phyloP scores from a whole-genome alignment of 2,888 invertebrate genomes.

The Drosophila kanekoi region DNA sequence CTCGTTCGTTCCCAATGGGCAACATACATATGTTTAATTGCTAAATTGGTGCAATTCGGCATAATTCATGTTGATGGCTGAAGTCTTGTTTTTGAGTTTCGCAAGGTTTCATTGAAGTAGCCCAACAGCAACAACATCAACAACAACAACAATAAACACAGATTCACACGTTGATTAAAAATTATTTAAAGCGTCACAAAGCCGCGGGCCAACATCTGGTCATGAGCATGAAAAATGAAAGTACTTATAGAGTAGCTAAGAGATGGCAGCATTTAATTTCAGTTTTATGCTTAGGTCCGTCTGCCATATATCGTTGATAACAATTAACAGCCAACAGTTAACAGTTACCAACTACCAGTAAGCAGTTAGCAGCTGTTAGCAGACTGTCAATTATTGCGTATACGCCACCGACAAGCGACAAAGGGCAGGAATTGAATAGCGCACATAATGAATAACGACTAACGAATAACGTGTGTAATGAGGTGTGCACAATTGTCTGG shows the following conservation, averaged over 20 bases:
- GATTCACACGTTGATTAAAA: slow-evolving; percentile 79
- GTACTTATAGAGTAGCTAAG: slow-evolving; percentile 24
- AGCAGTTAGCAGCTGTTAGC: slow-evolving; percentile 26
- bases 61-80: slow-evolving; percentile 71
- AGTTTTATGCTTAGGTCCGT: neutral
- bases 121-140: slow-evolving; percentile 29
- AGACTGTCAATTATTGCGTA: slow-evolving; percentile 67
- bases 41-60: slow-evolving; percentile 79
- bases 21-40: slow-evolving; percentile 75
- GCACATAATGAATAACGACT: slow-evolving; percentile 20
- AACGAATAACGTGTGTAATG: slow-evolving; percentile 38
- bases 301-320: slow-evolving; percentile 62
- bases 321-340: slow-evolving; percentile 25
- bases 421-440: slow-evolving; percentile 37
- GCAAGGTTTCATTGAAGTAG: slow-evolving; percentile 63
- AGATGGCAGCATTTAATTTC: slow-evolving; percentile 6
- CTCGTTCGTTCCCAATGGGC: slow-evolving; percentile 34
- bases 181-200: slow-evolving; percentile 52
- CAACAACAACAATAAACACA: slow-evolving; percentile 36
- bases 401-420: slow-evolving; percentile 47
- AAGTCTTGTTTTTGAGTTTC: slow-evolving; percentile 45
- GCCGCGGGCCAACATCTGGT: slow-evolving; percentile 44
- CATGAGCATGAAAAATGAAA: slow-evolving; percentile 59
- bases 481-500: slow-evolving; percentile 34
- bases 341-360: slow-evolving; percentile 5